A percentile compares a stretch with the other conserved stretches of the same genome.
These are phyloP conservation scores for Catagonus wagneri DNA, from an alignment of 2,113 vertebrate genomes.

Conservation along the genomic window DNA sequence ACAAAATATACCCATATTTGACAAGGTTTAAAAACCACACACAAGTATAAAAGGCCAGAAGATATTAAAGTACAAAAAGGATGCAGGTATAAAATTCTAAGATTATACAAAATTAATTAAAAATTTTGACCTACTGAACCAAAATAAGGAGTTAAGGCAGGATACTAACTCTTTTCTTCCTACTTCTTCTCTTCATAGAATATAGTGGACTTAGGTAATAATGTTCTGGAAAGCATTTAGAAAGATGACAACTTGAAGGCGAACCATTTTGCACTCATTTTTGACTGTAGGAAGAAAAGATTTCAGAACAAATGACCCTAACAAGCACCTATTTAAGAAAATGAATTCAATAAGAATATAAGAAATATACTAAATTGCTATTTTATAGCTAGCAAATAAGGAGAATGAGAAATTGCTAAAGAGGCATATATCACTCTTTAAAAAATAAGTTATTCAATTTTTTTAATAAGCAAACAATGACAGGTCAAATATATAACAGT, in stretches of 20 bases:
- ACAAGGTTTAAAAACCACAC: slow-evolving; percentile 67
- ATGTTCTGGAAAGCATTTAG: background rate
- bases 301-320: slow-evolving; percentile 24
- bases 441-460: slow-evolving; percentile 4
- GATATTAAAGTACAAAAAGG: slow-evolving; percentile 34
- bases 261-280: slow-evolving; percentile 16
- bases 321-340: background rate
- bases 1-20: slow-evolving; percentile 79
- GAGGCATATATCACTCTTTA: background rate
- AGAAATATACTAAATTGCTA: background rate
- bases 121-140: slow-evolving; percentile 14
- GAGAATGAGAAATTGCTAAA: background rate
- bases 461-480: slow-evolving; percentile 18
- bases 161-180: background rate
- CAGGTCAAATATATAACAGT: slow-evolving; percentile 33
- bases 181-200: background rate
- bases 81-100: slow-evolving; percentile 60
- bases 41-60: slow-evolving; percentile 69
- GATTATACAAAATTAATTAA: slow-evolving; percentile 41
- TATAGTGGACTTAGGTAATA: background rate
- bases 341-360: slow-evolving; percentile 22
- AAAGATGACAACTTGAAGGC: background rate
- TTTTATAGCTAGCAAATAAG: background rate
- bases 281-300: background rate
- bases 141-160: background rate